Conservation (phyloP, 1,140 invertebrate species). For the Aricia agestis region DNA sequence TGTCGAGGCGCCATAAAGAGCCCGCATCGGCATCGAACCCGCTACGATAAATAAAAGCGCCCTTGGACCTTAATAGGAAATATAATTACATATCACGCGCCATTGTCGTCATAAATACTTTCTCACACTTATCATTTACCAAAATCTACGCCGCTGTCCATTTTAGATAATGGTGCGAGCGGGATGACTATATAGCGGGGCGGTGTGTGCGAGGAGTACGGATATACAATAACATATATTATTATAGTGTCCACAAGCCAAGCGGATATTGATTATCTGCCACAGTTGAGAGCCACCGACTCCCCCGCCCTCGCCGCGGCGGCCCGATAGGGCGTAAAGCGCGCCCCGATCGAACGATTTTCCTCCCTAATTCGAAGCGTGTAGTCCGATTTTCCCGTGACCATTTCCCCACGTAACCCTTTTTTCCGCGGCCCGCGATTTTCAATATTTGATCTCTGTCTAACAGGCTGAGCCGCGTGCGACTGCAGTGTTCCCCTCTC, state of each 20-base stretch:
- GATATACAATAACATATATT: slow-evolving; percentile 74
- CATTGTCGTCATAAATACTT: slow-evolving; percentile 76
- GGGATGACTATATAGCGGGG: slow-evolving; percentile 39
- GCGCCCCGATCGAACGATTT: slow-evolving; percentile 32
- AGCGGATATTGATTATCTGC: slow-evolving; percentile 78
- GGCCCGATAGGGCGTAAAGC: slow-evolving; percentile 45
- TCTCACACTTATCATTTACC: slow-evolving; percentile 76
- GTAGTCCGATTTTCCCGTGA: slow-evolving; percentile 47
- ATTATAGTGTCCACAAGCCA: slow-evolving; percentile 76
- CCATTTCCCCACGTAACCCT: slow-evolving; percentile 36
- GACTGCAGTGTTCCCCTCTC: slow-evolving; percentile 67
- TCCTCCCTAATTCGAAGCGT: slow-evolving; percentile 38
- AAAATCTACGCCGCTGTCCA: slow-evolving; percentile 75
- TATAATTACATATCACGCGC: slow-evolving; percentile 74
- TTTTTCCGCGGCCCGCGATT: slow-evolving; percentile 46
- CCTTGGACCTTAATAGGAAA: slow-evolving; percentile 54
- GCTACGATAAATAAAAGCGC: slow-evolving; percentile 23
- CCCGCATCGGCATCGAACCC: slow-evolving; percentile 43
- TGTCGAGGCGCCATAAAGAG: slow-evolving; percentile 51
- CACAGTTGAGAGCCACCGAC: slow-evolving; percentile 72
- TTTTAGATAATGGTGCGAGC: slow-evolving; percentile 71
- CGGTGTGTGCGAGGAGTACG: slow-evolving; percentile 43
- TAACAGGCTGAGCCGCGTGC: slow-evolving; percentile 62
- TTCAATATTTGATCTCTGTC: slow-evolving; percentile 76
- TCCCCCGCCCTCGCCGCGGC: slow-evolving; percentile 42